Base-by-base conservation (phyloP, 2,797 vertebrate genomes). In the Epinephelus malabaricus region DNA sequence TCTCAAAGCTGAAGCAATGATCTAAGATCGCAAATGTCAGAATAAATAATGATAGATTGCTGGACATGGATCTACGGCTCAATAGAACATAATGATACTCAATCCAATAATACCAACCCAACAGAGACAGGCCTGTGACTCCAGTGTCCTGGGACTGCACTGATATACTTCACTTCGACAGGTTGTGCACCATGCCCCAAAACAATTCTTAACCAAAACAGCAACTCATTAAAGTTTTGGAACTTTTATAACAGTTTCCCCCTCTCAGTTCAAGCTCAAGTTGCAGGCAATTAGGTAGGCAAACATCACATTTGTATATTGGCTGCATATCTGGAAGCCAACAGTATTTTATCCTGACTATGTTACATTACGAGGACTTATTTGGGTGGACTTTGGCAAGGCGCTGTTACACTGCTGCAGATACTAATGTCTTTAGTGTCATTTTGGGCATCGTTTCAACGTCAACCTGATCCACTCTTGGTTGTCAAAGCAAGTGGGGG, bases 341-440 rank as follows among this genome's bases (percentile, higher is more conserved):
- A 19, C 50, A 73, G 27, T 56, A 43, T 71, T 81, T 79, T 27
- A 86, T 73, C 61, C 45, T 43, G 60, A 63, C 55, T 53, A 23
- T 27, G 72, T 80, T 70, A 69, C 34, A 77, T 80, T 78, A 73
- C 1, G 2, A 67, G 25, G 49, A 72, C 70, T 69, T 76, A 70
- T 85, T 82, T 73, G 78, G 63, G 38, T 18, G 27, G 34, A 68
- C 45, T 83, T 66, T 86, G 79, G 75, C 74, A 84, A 53, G 53
- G 63, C 21, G 19, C 46, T 45, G 47, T 65, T 76, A 58, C 43
- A 82, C 46, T 45, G 51, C 68, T 76, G 61, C 43, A 82, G 76
- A 82, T 63, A 19, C 51, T 45, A 70, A 55, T 78, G 69, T 60
- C 40, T 79, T 69, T 45, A 72, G 25, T 73, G 69, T 78, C 74